These are phyloP conservation scores for Rhea americana DNA, from an alignment of 2,113 vertebrate genomes.

Conservation along the genomic window DNA sequence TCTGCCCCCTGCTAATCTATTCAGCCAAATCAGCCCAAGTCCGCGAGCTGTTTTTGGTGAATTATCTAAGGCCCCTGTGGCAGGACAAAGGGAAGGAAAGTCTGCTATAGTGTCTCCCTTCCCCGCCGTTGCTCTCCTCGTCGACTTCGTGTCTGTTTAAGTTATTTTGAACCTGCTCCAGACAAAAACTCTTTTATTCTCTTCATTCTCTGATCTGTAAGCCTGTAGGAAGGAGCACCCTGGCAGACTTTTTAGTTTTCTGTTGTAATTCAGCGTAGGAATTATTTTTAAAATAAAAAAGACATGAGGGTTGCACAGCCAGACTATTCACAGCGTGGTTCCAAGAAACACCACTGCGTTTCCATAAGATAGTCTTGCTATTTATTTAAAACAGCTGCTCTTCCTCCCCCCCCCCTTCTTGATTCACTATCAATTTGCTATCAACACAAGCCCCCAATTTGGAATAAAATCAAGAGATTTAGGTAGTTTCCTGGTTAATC, in stretches of 20 bases:
- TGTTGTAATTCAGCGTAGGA: constrained; percentile 35
- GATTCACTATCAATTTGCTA: background rate
- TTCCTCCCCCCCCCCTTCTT: background rate
- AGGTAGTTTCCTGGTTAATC: constrained; percentile 55
- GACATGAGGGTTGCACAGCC: constrained; percentile 18
- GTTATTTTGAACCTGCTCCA: constrained; percentile 50
- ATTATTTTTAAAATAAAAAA: constrained; percentile 51
- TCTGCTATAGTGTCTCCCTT: constrained; percentile 32
- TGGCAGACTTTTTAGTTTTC: constrained; percentile 36
- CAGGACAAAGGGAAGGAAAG: constrained; percentile 54
- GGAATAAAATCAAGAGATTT: background rate
- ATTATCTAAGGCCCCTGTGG: constrained; percentile 29
- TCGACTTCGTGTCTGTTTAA: background rate
- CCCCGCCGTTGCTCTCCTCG: background rate
- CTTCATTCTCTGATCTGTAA: background rate
- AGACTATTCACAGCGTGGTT: constrained; percentile 28
- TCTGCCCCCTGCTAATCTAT: constrained; percentile 58
- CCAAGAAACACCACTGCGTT: constrained; percentile 20
- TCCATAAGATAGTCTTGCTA: constrained; percentile 17
- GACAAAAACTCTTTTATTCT: constrained; percentile 53
- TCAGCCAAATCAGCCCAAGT: constrained; percentile 31
- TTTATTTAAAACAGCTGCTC: constrained; percentile 41
- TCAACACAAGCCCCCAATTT: background rate
- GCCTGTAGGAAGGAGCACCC: background rate
- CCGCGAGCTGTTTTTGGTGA: constrained; percentile 31